Percentiles rank a stretch among this genome's conserved stretches.
Conservation (phyloP, 2,113 vertebrate genomes). For the Paratilapia polleni region DNA sequence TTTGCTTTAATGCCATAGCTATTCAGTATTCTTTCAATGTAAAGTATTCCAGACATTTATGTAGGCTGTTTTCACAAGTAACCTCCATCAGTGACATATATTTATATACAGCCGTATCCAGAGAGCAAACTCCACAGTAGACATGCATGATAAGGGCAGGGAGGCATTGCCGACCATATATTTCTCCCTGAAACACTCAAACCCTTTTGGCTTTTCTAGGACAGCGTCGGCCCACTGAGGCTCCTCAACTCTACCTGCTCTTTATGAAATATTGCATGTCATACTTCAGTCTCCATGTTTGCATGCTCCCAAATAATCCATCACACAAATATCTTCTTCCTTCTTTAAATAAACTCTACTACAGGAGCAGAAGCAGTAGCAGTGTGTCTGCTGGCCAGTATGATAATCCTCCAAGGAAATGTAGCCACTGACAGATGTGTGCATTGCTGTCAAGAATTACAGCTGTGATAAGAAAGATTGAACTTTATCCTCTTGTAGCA, state of each 20-base stretch:
- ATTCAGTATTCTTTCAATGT: background rate
- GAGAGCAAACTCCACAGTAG: background rate
- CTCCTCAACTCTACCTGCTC: constrained; percentile 28
- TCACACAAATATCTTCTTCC: constrained; percentile 29
- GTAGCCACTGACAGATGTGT: constrained; percentile 64
- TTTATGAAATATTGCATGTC: constrained; percentile 54
- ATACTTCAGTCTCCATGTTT: constrained; percentile 58
- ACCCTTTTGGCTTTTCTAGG: constrained; percentile 57
- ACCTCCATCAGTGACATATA: background rate
- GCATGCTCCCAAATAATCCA: constrained; percentile 49
- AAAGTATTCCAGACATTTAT: background rate
- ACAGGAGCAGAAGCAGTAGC: background rate
- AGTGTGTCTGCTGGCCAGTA: constrained; percentile 8
- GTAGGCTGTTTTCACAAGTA: background rate
- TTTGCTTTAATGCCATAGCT: background rate
- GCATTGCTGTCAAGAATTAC: constrained; percentile 55
- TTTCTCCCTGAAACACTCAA: constrained; percentile 43
- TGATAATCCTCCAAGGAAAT: constrained; percentile 62
- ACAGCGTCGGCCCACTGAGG: constrained; percentile 55
- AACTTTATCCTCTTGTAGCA: constrained; percentile 61
- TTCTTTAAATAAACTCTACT: constrained; percentile 44
- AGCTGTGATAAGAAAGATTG: constrained; percentile 58
- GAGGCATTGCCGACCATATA: constrained; percentile 12
- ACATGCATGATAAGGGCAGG: background rate
- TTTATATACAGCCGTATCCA: background rate